These are phyloP conservation scores for Bradypus variegatus DNA, from an alignment of 2,797 vertebrate species.

Conservation along the genomic window DNA sequence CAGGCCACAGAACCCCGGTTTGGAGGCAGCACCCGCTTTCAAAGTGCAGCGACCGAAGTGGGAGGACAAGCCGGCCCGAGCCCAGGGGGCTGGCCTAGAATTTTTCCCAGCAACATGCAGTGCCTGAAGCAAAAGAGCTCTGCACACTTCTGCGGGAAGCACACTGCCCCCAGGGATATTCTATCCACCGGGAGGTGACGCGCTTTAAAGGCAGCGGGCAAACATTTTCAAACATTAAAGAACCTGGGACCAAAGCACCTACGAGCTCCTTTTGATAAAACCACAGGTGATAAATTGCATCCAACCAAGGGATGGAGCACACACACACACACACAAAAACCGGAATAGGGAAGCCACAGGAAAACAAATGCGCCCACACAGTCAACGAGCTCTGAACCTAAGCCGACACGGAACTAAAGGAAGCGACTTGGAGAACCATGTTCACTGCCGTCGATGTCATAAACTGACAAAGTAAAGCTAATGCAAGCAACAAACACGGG, in stretches of 20 bases:
- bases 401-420: neutral
- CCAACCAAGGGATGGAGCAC: neutral
- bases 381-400: too few species aligned
- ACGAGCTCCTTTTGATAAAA: neutral
- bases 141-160: fast-evolving
- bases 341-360: fast-evolving
- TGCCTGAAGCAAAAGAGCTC: fast-evolving
- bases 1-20: neutral
- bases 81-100: neutral
- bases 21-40: neutral
- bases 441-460: fast-evolving
- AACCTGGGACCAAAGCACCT: too few species aligned
- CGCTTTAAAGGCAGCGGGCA: too few species aligned
- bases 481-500: fast-evolving
- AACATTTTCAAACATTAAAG: neutral
- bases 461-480: neutral
- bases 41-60: too few species aligned
- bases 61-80: fast-evolving
- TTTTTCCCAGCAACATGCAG: fast-evolving
- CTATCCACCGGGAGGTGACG: neutral
- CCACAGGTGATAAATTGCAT: neutral
- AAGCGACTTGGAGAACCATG: fast-evolving
- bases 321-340: too few species aligned
- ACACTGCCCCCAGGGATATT: fast-evolving
- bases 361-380: too few species aligned